A percentile compares a stretch with the other conserved stretches of the same genome.
Conservation (phyloP, 2,797 vertebrate genomes). For the Propithecus deckenii region DNA sequence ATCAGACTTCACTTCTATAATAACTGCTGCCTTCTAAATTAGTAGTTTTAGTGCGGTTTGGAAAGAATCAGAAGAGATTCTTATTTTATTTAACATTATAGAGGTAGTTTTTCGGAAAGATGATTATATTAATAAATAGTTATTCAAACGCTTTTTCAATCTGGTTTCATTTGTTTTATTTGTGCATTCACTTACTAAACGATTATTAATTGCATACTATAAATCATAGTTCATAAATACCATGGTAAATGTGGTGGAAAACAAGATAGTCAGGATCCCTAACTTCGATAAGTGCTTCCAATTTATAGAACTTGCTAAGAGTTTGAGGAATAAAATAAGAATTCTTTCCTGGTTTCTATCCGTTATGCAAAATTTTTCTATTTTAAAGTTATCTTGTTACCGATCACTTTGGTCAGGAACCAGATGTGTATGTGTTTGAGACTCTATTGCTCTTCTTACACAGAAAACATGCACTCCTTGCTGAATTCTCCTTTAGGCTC, state of each 20-base stretch:
- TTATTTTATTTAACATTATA: background rate
- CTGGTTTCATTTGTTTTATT: background rate
- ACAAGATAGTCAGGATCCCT: background rate
- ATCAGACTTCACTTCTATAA: background rate
- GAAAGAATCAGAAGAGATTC: background rate
- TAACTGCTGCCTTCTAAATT: background rate
- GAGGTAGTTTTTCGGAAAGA: background rate
- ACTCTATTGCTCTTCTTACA: background rate
- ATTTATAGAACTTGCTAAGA: background rate
- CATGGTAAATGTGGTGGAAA: background rate
- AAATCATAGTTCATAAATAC: background rate
- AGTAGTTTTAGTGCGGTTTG: background rate
- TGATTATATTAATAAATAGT: background rate
- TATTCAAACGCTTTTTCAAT: background rate
- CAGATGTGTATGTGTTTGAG: background rate
- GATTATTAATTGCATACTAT: background rate
- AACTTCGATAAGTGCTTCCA: background rate
- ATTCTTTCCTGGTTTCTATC: background rate
- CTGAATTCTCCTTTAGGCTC: too few species aligned
- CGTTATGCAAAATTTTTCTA: background rate
- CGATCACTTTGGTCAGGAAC: background rate
- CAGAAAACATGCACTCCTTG: background rate
- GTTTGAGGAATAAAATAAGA: background rate
- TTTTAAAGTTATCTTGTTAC: background rate
- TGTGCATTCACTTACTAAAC: background rate